Evolutionary conservation across 2,888 invertebrate genomes (phyloP).

Genomic region (Dryobotodes eremita): DNA sequence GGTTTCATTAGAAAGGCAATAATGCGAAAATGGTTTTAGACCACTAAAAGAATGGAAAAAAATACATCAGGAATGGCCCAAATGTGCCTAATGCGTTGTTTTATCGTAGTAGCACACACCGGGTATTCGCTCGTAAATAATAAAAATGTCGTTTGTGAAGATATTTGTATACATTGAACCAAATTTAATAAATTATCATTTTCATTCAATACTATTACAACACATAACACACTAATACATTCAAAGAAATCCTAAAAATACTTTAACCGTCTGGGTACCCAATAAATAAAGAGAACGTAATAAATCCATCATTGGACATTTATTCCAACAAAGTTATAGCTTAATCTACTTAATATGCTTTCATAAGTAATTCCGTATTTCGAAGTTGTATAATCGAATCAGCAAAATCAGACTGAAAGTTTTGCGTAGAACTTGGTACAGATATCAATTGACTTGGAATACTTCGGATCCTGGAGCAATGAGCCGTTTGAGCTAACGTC

Average conservation of each 20-base stretch:
- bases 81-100: too few species aligned
- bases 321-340: slow-evolving; percentile 48
- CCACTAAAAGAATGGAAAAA: too few species aligned
- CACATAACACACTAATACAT: too few species aligned
- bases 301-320: slow-evolving; percentile 56
- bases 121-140: too few species aligned
- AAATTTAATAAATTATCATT: background rate
- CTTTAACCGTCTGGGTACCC: background rate
- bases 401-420: slow-evolving; percentile 62
- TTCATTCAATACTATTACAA: background rate
- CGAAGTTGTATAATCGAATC: slow-evolving; percentile 65
- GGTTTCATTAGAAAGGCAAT: too few species aligned
- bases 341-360: slow-evolving; percentile 59
- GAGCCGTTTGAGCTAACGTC: slow-evolving; percentile 32
- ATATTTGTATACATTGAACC: background rate
- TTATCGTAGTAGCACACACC: too few species aligned
- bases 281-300: slow-evolving; percentile 35
- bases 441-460: slow-evolving; percentile 60
- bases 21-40: too few species aligned
- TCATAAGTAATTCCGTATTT: slow-evolving; percentile 62
- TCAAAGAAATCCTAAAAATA: slow-evolving; percentile 20
- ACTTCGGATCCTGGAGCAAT: slow-evolving; percentile 38
- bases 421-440: slow-evolving; percentile 55
- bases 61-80: too few species aligned
- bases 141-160: background rate